These are phyloP conservation scores for Chrysopilus asiliformis DNA, from an alignment of 2,888 invertebrate genomes.

Conservation along the genomic window DNA sequence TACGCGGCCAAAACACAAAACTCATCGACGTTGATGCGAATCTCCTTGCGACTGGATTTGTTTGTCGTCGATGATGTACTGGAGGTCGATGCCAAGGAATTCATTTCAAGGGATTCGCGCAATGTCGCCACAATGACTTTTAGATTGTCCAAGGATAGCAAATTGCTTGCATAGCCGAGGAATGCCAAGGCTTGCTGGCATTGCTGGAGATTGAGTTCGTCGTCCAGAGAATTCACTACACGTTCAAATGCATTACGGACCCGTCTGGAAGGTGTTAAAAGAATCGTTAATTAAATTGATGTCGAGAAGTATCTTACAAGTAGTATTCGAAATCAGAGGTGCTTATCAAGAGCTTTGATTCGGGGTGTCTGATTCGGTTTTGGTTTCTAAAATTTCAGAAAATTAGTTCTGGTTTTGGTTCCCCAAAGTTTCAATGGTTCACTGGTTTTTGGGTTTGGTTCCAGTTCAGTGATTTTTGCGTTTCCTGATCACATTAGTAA, in stretches of 20 bases:
- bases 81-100: neutral
- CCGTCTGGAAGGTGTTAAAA: no score
- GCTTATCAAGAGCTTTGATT: no score
- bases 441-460: no score
- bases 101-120: neutral
- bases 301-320: no score
- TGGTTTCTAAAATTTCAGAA: no score
- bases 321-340: no score
- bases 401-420: no score
- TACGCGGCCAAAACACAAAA: slow-evolving; percentile 36
- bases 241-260: slow-evolving; percentile 37
- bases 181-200: slow-evolving; percentile 35
- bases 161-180: slow-evolving; percentile 35
- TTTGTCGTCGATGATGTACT: slow-evolving; percentile 1
- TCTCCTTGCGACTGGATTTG: slow-evolving; percentile 9
- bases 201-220: slow-evolving; percentile 31
- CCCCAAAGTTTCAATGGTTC: no score
- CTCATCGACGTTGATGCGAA: slow-evolving; percentile 30
- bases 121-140: slow-evolving; percentile 28
- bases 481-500: no score
- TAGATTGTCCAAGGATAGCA: slow-evolving; percentile 32
- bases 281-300: no score
- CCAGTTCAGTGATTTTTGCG: no score
- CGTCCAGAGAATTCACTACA: slow-evolving; percentile 24
- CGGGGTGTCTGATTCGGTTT: no score